Evolutionary conservation across 2,797 vertebrate genomes (phyloP).

Genomic region (Parauchenoglanis punctatus): DNA sequence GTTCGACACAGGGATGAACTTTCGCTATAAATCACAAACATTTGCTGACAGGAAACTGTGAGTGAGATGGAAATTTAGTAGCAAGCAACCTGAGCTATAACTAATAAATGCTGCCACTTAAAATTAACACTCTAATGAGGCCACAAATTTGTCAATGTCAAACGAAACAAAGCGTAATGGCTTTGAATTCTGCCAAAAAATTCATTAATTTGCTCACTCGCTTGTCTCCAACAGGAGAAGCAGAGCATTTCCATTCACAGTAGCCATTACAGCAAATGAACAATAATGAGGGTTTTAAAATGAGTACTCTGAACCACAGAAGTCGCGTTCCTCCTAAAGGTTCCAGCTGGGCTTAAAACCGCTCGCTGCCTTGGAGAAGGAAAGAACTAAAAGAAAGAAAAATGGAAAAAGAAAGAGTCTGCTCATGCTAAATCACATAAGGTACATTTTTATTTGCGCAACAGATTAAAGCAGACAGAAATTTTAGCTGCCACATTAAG

Average conservation of each 20-base stretch:
- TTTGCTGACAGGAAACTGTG: background rate
- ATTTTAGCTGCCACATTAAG: slow-evolving; percentile 31
- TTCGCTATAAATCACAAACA: background rate
- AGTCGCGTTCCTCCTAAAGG: slow-evolving; percentile 12
- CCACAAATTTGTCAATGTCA: slow-evolving; percentile 3
- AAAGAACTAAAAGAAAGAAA: slow-evolving; percentile 30
- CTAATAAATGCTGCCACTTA: slow-evolving; percentile 7
- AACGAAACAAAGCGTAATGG: slow-evolving; percentile 21
- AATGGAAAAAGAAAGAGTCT: background rate
- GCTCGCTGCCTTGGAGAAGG: slow-evolving; percentile 9
- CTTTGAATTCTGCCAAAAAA: slow-evolving; percentile 15
- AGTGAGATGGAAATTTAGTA: background rate
- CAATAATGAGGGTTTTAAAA: slow-evolving; percentile 38
- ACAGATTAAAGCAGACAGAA: slow-evolving; percentile 22
- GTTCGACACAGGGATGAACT: background rate
- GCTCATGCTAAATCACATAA: slow-evolving; percentile 32
- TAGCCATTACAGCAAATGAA: slow-evolving; percentile 35
- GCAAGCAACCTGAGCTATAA: background rate
- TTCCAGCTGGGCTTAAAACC: slow-evolving; percentile 41
- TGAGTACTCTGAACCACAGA: slow-evolving; percentile 15
- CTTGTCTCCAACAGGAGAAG: slow-evolving; percentile 5
- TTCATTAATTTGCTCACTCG: slow-evolving; percentile 19
- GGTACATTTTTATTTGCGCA: slow-evolving; percentile 38
- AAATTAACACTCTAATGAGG: slow-evolving; percentile 26
- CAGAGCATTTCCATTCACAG: slow-evolving; percentile 25